Evolutionary conservation across 2,797 vertebrate species (phyloP), one percentile per base, ranked within the genome.

Genomic region (Streptopelia turtur): DNA sequence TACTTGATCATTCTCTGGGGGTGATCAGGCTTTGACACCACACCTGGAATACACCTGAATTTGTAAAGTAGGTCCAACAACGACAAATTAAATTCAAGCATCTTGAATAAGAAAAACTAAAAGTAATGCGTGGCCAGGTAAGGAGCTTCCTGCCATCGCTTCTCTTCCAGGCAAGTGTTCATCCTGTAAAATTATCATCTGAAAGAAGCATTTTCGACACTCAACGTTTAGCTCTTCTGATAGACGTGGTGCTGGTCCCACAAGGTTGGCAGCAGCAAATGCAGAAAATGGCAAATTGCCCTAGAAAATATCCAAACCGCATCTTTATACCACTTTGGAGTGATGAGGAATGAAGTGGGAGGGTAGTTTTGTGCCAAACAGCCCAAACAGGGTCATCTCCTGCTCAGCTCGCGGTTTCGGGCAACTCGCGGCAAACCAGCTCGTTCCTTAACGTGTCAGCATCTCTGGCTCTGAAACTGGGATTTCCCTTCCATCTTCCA

Each of bases 231-330:
- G 16, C 35, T 70, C 37, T 28, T 59, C 53, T 22, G 16, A 6
- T 16, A 11, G 59, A 20, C 0, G 0, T 1, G 1, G 10, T 0
- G 3, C 47, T 3, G 2, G 25, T 43, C 50, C 50, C 41, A 7
- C 0, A 0, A 27, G 41, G 13, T 75, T 59, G 39, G 35, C 11
- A n/a, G 35, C 56, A 35, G 8, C 45, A 78, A 82, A 52, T 33
- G 57, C 41, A 39, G 47, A 43, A 56, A 16, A 39, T 0, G 5
- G 17, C 1, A 1, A 3, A 27, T 66, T 71, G 23, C 37, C 37
- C 37, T 50, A 49, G 45, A 50, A 79, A 64, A 45, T 10, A 2
- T 50, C 37, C 39, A 7, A 6, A n/a, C 13, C 14, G 13, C 1
- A 0, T 35, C 37, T 86, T 45, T 57, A 1, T 15, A 56, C 16